Percentiles rank a stretch among this genome's conserved stretches.
Evolutionary conservation across 2,888 invertebrate genomes (phyloP).

Genomic region (Erebia palarica): DNA sequence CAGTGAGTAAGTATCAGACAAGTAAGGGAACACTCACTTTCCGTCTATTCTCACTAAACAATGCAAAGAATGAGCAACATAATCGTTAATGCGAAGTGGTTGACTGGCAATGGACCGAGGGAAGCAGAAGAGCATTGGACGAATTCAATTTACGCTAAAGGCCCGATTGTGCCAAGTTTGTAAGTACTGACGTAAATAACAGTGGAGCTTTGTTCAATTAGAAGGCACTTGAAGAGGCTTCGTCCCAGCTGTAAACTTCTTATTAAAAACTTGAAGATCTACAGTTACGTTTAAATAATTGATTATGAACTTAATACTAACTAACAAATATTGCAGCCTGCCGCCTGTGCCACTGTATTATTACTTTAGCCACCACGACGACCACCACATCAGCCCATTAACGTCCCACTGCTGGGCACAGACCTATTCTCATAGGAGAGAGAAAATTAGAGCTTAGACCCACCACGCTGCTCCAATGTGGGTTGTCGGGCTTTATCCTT

Average conservation of each 20-base stretch:
- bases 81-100: constrained; percentile 35
- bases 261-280: not conserved
- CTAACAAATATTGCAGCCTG: too few relatives aligned
- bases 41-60: not conserved
- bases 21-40: not conserved
- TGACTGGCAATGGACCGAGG: constrained; percentile 42
- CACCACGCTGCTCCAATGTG: too few relatives aligned
- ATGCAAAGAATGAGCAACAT: constrained; percentile 25
- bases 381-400: too few relatives aligned
- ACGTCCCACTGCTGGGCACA: too few relatives aligned
- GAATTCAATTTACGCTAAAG: constrained; percentile 39
- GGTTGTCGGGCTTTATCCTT: too few relatives aligned
- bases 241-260: constrained; percentile 6
- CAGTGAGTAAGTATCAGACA: not conserved
- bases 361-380: too few relatives aligned
- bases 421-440: too few relatives aligned
- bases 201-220: constrained; percentile 38
- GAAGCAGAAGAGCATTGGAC: constrained; percentile 34
- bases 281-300: not conserved
- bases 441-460: too few relatives aligned
- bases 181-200: constrained; percentile 38
- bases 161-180: constrained; percentile 41
- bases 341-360: too few relatives aligned
- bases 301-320: not conserved
- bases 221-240: constrained; percentile 30